These are phyloP conservation scores for Morone saxatilis DNA, from an alignment of 2,113 vertebrate species.

Conservation along the genomic window DNA sequence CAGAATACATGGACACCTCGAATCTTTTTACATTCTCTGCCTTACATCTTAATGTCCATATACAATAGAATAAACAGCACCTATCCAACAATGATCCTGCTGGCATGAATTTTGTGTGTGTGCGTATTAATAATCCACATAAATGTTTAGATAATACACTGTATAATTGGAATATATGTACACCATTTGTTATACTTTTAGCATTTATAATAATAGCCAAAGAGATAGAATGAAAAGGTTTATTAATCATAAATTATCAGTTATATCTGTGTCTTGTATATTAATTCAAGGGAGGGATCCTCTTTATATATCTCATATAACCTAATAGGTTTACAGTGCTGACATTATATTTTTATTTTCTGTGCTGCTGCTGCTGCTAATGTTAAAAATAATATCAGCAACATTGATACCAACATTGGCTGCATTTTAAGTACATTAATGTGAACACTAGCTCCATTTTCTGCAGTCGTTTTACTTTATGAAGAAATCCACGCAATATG, in stretches of 20 bases:
- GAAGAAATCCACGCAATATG: slow-evolving; percentile 9
- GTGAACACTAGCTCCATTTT: neutral
- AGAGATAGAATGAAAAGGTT: neutral
- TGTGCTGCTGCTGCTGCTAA: neutral
- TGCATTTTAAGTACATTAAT: slow-evolving; percentile 15
- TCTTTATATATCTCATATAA: no score
- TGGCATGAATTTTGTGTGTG: no score
- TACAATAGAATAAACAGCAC: neutral
- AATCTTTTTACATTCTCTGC: neutral
- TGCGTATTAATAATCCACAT: neutral
- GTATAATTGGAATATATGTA: neutral
- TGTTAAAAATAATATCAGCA: neutral
- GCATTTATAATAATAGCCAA: neutral
- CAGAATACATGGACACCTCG: no score
- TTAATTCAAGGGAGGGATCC: neutral
- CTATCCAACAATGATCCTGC: neutral
- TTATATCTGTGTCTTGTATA: neutral
- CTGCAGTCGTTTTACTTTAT: neutral
- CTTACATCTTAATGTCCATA: neutral
- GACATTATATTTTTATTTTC: neutral
- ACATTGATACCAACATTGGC: neutral
- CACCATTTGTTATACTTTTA: neutral
- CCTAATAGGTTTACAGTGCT: neutral
- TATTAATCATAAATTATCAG: neutral
- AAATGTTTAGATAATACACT: neutral